These are phyloP conservation scores for Rhagonycha fulva DNA, from an alignment of 2,888 invertebrate species.

Conservation along the genomic window DNA sequence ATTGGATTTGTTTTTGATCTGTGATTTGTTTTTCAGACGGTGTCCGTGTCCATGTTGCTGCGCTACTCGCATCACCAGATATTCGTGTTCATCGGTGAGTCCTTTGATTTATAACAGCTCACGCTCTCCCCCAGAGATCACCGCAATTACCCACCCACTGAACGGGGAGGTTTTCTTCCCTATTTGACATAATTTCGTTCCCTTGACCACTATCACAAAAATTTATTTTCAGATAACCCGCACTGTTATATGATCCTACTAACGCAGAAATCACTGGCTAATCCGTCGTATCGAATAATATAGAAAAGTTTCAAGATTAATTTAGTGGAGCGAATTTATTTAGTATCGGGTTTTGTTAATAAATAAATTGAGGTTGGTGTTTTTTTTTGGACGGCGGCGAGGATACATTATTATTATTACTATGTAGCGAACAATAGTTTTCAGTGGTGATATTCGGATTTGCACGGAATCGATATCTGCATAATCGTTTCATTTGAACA, in stretches of 20 bases:
- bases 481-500: neutral
- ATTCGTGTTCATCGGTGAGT: slow-evolving; percentile 97
- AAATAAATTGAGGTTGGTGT: neutral
- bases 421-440: neutral
- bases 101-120: slow-evolving; percentile 39
- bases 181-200: slow-evolving; percentile 1
- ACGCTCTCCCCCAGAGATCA: slow-evolving; percentile 37
- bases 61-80: slow-evolving; percentile 99
- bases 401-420: neutral
- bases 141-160: slow-evolving; percentile 21
- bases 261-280: neutral
- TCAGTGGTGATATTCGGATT: neutral
- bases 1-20: slow-evolving; percentile 40
- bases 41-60: slow-evolving; percentile 96
- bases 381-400: neutral
- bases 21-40: slow-evolving; percentile 82
- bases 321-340: neutral
- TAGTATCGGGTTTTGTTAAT: neutral
- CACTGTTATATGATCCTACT: neutral
- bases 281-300: neutral
- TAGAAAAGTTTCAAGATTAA: neutral
- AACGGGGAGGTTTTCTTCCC: slow-evolving; percentile 11
- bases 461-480: neutral
- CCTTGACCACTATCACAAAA: slow-evolving; percentile 5
- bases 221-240: slow-evolving; percentile 1